Base-by-base conservation (phyloP, 2,888 invertebrate species). In the Xestia sexstrigata region DNA sequence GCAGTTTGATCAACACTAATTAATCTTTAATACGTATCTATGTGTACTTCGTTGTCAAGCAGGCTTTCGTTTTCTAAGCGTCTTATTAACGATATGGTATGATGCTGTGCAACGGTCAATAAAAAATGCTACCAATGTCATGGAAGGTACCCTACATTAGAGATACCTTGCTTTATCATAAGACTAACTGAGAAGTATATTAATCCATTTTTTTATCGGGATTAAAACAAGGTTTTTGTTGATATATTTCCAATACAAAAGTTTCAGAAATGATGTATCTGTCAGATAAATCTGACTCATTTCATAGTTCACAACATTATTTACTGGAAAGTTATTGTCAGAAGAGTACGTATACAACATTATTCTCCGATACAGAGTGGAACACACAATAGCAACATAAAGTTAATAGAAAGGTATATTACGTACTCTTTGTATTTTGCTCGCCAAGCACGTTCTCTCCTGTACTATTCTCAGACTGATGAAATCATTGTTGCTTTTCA, bases 401-500 rank as follows among this genome's bases (percentile, higher is more conserved):
- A 78, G 66, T 75, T 70, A 70, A 77, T 39, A 74, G 49, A 58
- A 69, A 76, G 68, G 74, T 68, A 69, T 39, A 69, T 39, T 58
- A 67, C 69, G 26, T 68, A 58, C 72, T 74, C 49, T 66, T 74
- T 72, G 47, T 74, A 69, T 74, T 86, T 74, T 30, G 52, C 55
- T 77, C 49, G 23, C 81, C 49, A 39, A 70, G 67, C 84, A 87
- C 81, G 84, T 87, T 69, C 72, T 17, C 35, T 72, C 58, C 58
- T 45, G 26, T 63, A 76, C 72, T 67, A 62, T 80, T 84, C 72
- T 30, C n/a, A 58, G 62, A 68, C 26, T 66, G 66, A 39, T 74
- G 63, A 70, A 86, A 86, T 84, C 84, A 72, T 75, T 77, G 76
- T 75, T 84, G 71, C 71, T 62, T 70, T 66, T 69, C 58, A 74